Percentiles rank a stretch among this genome's conserved stretches.
These are phyloP conservation scores for Orchesella flavescens DNA, from an alignment of 2,888 invertebrate species.

Conservation along the genomic window DNA sequence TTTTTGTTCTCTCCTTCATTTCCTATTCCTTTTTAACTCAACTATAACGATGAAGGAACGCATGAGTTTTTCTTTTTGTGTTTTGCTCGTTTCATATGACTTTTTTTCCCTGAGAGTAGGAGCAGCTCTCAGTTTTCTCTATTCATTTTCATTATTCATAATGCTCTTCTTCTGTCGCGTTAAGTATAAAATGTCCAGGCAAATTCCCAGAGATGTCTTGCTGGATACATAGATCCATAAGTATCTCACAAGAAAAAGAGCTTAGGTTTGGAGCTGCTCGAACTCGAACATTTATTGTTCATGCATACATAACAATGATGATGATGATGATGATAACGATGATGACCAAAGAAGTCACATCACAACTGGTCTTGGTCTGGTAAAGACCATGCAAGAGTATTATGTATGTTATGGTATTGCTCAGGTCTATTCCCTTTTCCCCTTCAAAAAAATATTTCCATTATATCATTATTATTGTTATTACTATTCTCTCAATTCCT, in stretches of 20 bases:
- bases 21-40: too few species aligned
- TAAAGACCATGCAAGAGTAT: background rate
- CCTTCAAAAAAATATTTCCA: conserved; percentile 30
- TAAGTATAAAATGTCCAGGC: conserved; percentile 42
- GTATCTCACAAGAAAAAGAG: background rate
- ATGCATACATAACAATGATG: conserved; percentile 44
- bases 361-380: too few species aligned
- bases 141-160: conserved; percentile 63
- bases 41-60: too few species aligned
- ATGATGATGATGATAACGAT: too few species aligned
- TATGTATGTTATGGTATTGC: background rate
- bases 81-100: too few species aligned
- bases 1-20: too few species aligned
- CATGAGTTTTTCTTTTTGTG: too few species aligned
- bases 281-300: conserved; percentile 19
- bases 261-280: conserved; percentile 7
- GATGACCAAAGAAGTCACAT: conserved; percentile 3
- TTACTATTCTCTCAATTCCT: conserved; percentile 43
- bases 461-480: conserved; percentile 48
- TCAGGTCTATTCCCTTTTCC: background rate
- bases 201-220: conserved; percentile 39
- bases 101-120: too few species aligned
- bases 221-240: background rate
- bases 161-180: conserved; percentile 58
- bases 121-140: background rate